Evolutionary conservation across 2,888 invertebrate genomes (phyloP).

Genomic region (Helleia helle): DNA sequence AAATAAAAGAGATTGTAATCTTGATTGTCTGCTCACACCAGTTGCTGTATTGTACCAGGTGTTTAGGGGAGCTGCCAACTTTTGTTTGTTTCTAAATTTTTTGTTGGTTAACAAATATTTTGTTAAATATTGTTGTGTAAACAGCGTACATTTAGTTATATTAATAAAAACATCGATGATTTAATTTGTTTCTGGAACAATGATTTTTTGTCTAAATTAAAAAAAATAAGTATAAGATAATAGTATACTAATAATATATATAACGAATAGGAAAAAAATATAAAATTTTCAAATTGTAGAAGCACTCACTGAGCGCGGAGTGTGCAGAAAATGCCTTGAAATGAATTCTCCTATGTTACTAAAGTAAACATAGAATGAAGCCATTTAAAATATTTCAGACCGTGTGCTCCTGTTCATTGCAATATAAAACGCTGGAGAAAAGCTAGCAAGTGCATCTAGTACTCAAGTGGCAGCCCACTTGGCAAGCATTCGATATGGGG

Average conservation of each 20-base stretch:
- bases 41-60: neutral
- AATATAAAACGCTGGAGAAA: constrained; percentile 15
- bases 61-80: neutral
- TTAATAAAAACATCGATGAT: too few species aligned
- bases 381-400: neutral
- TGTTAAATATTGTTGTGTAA: too few species aligned
- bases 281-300: too few species aligned
- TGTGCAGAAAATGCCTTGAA: neutral
- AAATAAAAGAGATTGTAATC: neutral
- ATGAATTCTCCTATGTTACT: too few species aligned
- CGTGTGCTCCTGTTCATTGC: neutral
- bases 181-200: too few species aligned
- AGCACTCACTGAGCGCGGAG: too few species aligned
- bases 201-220: too few species aligned
- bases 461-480: constrained; percentile 35
- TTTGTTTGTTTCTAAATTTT: neutral
- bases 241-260: too few species aligned
- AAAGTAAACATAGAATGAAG: too few species aligned
- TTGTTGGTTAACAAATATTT: neutral
- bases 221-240: too few species aligned
- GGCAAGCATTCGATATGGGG: constrained; percentile 33
- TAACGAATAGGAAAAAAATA: too few species aligned
- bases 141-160: too few species aligned
- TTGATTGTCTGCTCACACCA: neutral
- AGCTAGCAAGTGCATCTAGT: constrained; percentile 27